Evolutionary conservation across 92 coral and sea anemone genomes (phyloP), one percentile per base, ranked within the genome.

Genomic region (Isaurus tuberculatus): DNA sequence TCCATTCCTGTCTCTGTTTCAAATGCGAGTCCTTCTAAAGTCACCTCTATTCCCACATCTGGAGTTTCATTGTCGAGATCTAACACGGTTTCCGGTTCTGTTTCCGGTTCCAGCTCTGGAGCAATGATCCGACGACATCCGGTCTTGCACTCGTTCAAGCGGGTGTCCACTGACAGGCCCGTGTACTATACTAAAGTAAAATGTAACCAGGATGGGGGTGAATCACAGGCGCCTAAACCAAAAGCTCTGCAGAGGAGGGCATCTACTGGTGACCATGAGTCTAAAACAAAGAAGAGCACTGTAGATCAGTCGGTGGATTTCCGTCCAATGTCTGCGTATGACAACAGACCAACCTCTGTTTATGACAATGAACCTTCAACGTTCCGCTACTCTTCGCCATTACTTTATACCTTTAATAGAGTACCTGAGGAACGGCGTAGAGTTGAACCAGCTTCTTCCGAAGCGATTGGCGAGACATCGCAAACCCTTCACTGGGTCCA

Each of bases 291-390:
- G 19, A 79, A 79, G 69, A 53, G 69, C 26, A 73, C 77, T 5
- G 53, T 63, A 22, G 49, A 91, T 20, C 85, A 68, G 64, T 29
- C 86, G 51, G 8, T 90, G 7, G 93, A 91, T 14, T 81, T 81
- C 33, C 91, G 95, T 31, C 95, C 98, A 8, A 33, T 87, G 75
- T 93, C 98, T n/a, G 93, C 87, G 17, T 93, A 91, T 83, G 98
- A 93, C 69, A 93, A 93, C 83, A 85, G 97, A 43, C 97, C 97
- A 72, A 81, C 73, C 9, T 91, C 97, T 27, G 83, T 93, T 60
- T 89, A 93, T 85, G 97, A 93, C 65, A 93, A 93, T 72, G 98
- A 91, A 65, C 94, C 94, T 27, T 78, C 88, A 6, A n/a, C 89
- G 3, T 53, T 81, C 63, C 93, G 95, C 10, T 91, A 91, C 84